Base-by-base conservation (phyloP, 2,797 vertebrate species). In the Schizopygopsis malacanthus region DNA sequence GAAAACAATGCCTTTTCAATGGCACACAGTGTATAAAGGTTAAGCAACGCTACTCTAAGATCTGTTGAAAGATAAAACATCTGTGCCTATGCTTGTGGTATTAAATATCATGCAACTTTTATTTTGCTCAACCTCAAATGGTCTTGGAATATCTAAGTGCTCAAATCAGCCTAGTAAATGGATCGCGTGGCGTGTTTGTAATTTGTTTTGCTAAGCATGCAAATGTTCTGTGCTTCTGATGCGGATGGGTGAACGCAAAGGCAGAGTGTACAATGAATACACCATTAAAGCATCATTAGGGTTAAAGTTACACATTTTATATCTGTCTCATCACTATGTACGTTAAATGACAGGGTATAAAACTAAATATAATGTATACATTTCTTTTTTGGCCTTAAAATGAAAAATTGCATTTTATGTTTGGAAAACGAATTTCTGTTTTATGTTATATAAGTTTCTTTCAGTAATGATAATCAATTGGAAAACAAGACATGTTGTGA, bases 151-250 rank as follows among this genome's bases (percentile, higher is more conserved):
- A 28, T 43, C 20, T 37, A 20, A 79, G 25, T 28, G 33, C 54
- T 72, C 52, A 56, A 33, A 81, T 77, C 8, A 20, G 13, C 71
- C 47, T 50, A 28, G 12, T 54, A 61, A 72, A 73, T 61, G 16
- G 54, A 72, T 65, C 39, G 72, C 45, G 43, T 25, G 43, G 65
- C 22, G 33, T 63, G 45, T 73, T 72, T 78, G 41, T 70, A 69
- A 43, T 25, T 71, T 70, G 50, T 28, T 0, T 47, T 43, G n/a
- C 75, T 70, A 70, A 84, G 25, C 37, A 59, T 70, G 65, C 37
- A 59, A 33, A 70, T 79, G n/a, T 37, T 20, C 16, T 20, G 65
- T 33, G 65, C 16, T 10, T 37, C 33, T 56, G 13, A 69, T 70
- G 50, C 4, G 1, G 20, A 70, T 50, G 50, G 15, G 12, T 45